Evolutionary conservation across 2,888 invertebrate genomes (phyloP), one percentile per base, ranked within the genome.

Genomic region (Leptura quadrifasciata): DNA sequence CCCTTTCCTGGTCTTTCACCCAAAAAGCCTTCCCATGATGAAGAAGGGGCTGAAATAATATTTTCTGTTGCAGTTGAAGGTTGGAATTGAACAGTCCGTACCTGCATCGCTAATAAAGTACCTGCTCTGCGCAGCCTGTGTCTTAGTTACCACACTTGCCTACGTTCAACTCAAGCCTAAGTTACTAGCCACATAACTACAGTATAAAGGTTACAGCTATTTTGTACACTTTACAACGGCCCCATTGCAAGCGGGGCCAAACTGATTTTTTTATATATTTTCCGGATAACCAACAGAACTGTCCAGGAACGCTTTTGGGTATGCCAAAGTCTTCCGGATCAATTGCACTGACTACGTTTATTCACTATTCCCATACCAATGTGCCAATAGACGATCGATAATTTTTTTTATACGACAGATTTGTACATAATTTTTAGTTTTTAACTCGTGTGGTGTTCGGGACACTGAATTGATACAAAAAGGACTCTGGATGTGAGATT

Each of bases 121-220:
- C 86, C 87, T 87, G 86, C 85, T 80, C 83, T 79, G 81, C 83
- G 84, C 84, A 85, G 84, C 83, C 82, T 81, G 85, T 83, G 85
- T 86, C 85, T 86, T 85, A 86, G 86, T 86, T 86, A 86, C 87
- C 87, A 87, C 87, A 87, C 87, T 86, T 87, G 87, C 87, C 87
- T 86, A 85, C 81, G 75, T 81, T 80, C 79, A 79, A 61, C 61
- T 70, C 70, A 74, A 84, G 77, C 79, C 75, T 77, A 79, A 74
- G 76, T 80, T 80, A 70, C 61, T 75, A 72, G 72, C 72, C 75
- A 75, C 52, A 67, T 39, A 70, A 75, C 74, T 60, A 70, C 73
- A 71, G 73, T 70, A 67, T 67, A 68, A 71, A 74, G 55, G 54
- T 74, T 58, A 67, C 74, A 74, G 58, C 65, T 69, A 75, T 71